phyloP scores from a whole-genome alignment of 2,888 invertebrate species.

The Nephrocerus scutellatus region DNA sequence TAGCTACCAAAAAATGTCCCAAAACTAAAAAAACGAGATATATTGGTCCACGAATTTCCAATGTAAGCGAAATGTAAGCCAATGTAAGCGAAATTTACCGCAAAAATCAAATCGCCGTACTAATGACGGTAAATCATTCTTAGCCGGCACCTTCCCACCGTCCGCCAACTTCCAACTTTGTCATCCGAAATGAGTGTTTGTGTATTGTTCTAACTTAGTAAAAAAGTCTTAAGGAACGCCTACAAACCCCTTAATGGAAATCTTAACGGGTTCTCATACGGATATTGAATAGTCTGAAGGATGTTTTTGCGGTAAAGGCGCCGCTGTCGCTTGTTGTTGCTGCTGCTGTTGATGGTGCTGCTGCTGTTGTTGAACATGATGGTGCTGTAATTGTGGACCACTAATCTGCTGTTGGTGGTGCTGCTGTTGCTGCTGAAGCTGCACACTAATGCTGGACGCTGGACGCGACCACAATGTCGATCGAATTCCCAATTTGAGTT shows the following conservation, averaged over 20 bases:
- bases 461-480: constrained; percentile 66
- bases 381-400: constrained; percentile 34
- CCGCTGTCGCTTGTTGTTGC: constrained; percentile 44
- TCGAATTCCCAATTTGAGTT: constrained; percentile 61
- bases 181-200: constrained; percentile 9
- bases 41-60: too few species aligned
- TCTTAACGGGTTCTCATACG: constrained; percentile 56
- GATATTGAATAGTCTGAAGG: constrained; percentile 70
- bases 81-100: too few species aligned
- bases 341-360: constrained; percentile 38
- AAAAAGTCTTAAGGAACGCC: constrained; percentile 8
- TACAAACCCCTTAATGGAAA: too few species aligned
- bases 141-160: neutral
- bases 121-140: too few species aligned
- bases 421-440: constrained; percentile 37
- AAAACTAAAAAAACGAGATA: too few species aligned
- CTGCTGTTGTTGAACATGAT: constrained; percentile 35
- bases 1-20: too few species aligned
- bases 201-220: constrained; percentile 9
- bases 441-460: constrained; percentile 40
- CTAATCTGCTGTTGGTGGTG: constrained; percentile 28
- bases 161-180: constrained; percentile 12
- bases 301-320: constrained; percentile 51
- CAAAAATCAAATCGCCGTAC: too few species aligned
- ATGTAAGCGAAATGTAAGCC: too few species aligned